Evolutionary conservation across 2,113 vertebrate genomes (phyloP).

Genomic region (Periophthalmodon schlosseri): DNA sequence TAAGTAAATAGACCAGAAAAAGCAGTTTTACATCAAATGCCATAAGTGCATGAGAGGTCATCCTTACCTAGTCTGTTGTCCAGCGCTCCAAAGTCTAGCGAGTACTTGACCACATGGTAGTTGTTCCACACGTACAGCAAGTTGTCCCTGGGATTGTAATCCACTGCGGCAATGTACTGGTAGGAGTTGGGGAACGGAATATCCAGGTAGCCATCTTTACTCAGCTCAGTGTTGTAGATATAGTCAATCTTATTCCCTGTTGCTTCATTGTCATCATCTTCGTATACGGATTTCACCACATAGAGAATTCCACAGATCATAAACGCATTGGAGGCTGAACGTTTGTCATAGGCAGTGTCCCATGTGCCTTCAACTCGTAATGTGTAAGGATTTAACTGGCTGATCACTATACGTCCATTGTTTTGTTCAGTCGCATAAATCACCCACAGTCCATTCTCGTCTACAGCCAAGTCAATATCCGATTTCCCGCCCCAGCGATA

Average conservation of each 20-base stretch:
- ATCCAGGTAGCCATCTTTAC: constrained; percentile 92
- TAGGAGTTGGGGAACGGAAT: constrained; percentile 98
- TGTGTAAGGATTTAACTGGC: constrained; percentile 96
- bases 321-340: constrained; percentile 98
- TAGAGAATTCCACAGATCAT: constrained; percentile 99
- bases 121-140: constrained; percentile 99
- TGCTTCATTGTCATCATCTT: constrained; percentile 97
- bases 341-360: constrained; percentile 98
- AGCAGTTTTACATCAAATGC: not conserved
- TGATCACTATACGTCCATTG: constrained; percentile 96
- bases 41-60: not conserved
- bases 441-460: constrained; percentile 98
- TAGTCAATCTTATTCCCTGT: constrained; percentile 99
- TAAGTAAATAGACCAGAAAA: no score
- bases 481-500: constrained; percentile 99
- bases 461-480: constrained; percentile 95
- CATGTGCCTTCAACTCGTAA: constrained; percentile 94
- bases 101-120: constrained; percentile 97
- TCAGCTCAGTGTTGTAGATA: constrained; percentile 96
- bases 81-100: constrained; percentile 92
- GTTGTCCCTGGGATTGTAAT: constrained; percentile 99
- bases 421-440: constrained; percentile 99
- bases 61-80: constrained; percentile 90
- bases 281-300: constrained; percentile 95
- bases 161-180: constrained; percentile 98